Evolutionary conservation across 2,797 vertebrate genomes (phyloP), one percentile per base, ranked within the genome.

Genomic region (Pyrrhura leucotis): DNA sequence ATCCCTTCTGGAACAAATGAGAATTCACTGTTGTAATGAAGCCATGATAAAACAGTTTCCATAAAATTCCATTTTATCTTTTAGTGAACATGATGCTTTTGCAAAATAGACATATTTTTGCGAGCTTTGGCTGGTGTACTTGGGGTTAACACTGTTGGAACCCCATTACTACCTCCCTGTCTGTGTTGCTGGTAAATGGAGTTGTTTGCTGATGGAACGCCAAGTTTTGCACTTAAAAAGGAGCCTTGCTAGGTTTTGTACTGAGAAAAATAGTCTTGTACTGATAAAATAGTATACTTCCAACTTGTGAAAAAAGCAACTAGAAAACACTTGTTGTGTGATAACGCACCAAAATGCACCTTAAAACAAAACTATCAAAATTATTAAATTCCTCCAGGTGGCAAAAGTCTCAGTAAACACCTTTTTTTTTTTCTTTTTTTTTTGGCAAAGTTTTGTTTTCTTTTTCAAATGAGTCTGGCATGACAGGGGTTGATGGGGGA

Each of bases 401-500:
- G 86, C 67, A 90, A 59, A 93, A 93, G 23, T 75, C 56, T 94
- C 77, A 47, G 81, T 82, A 94, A 95, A 96, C 93, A 87, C 88
- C 67, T 79, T 69, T 87, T 74, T 15, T 33, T 54, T 79, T 90
- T 82, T 23, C 1, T 3, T 42, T 19, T 19, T 56, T 87, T 71
- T 93, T 79, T 90, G 56, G 87, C 65, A 67, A 92, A 88, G 37
- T 94, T 97, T 95, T 77, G 56, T 92, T 97, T 95, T 93, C 67
- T 72, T 93, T 93, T 93, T 72, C 85, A 76, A 91, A 10, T n/a
- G 83, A 88, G 14, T 35, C 51, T 5, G 6, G 47, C 81, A 77
- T 53, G 63, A n/a, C 61, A 81, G 40, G 78, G 72, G 12, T 40
- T 59, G 75, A 23, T 69, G 92, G 94, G 92, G 92, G 94, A 94